phyloP scores from a whole-genome alignment of 1,140 invertebrate species.

The Drosophila guanche region DNA sequence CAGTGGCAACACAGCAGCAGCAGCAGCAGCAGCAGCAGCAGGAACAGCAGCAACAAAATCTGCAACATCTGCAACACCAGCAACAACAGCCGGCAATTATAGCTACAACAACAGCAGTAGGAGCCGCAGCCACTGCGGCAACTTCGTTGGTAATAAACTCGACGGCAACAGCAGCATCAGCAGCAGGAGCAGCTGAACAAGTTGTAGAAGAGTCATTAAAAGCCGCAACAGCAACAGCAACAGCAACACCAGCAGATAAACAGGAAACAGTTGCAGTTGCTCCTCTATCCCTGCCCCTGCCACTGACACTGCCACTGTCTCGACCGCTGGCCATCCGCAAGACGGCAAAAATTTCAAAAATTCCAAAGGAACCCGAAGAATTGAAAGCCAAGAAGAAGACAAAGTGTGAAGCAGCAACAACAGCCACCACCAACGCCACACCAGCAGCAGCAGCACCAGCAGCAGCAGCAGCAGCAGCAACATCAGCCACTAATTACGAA shows the following conservation, averaged over 20 bases:
- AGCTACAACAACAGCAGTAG: conserved; percentile 42
- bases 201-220: conserved; percentile 76
- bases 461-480: conserved; percentile 5
- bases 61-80: conserved; percentile 26
- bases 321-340: conserved; percentile 10
- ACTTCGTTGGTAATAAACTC: conserved; percentile 58
- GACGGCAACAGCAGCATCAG: conserved; percentile 25
- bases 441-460: neutral
- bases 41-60: conserved; percentile 13
- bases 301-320: conserved; percentile 4
- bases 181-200: conserved; percentile 76
- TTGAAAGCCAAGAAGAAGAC: conserved; percentile 76
- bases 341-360: conserved; percentile 74
- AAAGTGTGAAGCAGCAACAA: conserved; percentile 57
- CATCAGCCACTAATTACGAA: conserved; percentile 56
- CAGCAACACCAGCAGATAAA: conserved; percentile 56
- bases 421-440: conserved; percentile 13
- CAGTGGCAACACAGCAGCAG: conserved; percentile 53
- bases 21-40: conserved; percentile 61
- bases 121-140: conserved; percentile 31
- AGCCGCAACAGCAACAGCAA: conserved; percentile 50
- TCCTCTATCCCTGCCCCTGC: conserved; percentile 37
- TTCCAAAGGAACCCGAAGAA: conserved; percentile 77
- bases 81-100: conserved; percentile 53
- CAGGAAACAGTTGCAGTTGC: conserved; percentile 81